A percentile compares a stretch with the other conserved stretches of the same genome.
Conservation (phyloP, 2,888 invertebrate genomes). For the Rhogogaster chlorosoma region DNA sequence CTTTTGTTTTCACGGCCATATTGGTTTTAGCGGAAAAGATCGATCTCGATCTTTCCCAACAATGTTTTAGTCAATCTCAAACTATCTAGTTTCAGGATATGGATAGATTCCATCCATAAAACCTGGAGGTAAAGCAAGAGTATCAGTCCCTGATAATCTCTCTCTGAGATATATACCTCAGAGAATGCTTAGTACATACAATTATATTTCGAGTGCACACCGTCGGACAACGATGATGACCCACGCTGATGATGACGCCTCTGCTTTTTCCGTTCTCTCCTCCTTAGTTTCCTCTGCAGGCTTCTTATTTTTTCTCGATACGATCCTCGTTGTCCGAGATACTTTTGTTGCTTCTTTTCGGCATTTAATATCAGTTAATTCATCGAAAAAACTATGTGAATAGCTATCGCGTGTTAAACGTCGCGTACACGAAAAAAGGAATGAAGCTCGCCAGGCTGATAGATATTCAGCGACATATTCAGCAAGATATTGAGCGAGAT, state of each 20-base stretch:
- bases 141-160: slow-evolving; percentile 15
- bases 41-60: not conserved
- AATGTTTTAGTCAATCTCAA: not conserved
- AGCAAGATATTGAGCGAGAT: not conserved
- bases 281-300: not conserved
- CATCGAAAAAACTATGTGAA: not conserved
- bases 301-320: slow-evolving; percentile 24
- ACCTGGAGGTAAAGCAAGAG: not conserved
- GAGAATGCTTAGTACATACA: slow-evolving; percentile 14
- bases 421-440: slow-evolving; percentile 20
- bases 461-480: not conserved
- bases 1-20: not conserved
- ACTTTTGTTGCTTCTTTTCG: not conserved
- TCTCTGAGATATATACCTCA: not conserved
- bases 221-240: not conserved
- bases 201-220: not conserved
- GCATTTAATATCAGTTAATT: not conserved
- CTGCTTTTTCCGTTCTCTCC: not conserved
- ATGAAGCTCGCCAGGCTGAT: slow-evolving; percentile 20
- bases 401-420: slow-evolving; percentile 2
- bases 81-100: slow-evolving; percentile 12
- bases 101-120: slow-evolving; percentile 3
- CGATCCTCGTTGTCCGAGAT: slow-evolving; percentile 1
- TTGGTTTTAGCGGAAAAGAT: not conserved
- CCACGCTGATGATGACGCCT: not conserved